Percentiles rank a stretch among this genome's conserved stretches.
phyloP scores from a whole-genome alignment of 1,140 invertebrate species.

The Apis dorsata region DNA sequence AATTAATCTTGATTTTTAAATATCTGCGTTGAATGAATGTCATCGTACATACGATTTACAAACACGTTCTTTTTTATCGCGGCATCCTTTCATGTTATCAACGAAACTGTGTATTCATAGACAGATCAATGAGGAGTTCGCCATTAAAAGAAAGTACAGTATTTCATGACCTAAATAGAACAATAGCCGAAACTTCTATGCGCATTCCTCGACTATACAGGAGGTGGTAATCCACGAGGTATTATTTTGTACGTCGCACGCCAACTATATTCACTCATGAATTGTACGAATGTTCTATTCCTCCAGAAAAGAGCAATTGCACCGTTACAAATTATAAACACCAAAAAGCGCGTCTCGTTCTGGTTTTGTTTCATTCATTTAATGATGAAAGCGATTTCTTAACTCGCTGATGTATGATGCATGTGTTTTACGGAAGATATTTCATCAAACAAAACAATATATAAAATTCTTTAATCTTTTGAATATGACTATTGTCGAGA shows the following conservation, averaged over 20 bases:
- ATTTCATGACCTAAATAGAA: conserved; percentile 28
- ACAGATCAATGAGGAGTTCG: neutral
- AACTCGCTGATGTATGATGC: neutral
- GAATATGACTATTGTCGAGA: no score
- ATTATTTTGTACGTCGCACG: neutral
- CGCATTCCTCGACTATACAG: neutral
- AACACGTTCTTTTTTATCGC: neutral
- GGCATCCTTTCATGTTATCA: neutral
- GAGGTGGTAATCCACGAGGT: neutral
- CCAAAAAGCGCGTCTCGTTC: neutral
- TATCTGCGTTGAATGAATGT: neutral
- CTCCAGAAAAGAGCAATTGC: neutral
- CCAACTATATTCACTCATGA: neutral
- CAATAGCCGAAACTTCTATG: neutral
- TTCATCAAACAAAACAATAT: neutral
- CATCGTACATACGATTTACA: neutral
- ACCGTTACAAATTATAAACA: neutral
- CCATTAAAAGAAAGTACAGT: conserved; percentile 10
- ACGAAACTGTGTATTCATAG: neutral
- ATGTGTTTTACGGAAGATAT: neutral
- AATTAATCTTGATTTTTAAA: no score
- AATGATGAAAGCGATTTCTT: neutral
- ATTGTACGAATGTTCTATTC: neutral
- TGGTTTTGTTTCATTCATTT: no score
- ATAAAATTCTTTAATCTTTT: no score